Conservation (phyloP, 92 coral and sea anemone species). For the Epizoanthus rinbou region DNA sequence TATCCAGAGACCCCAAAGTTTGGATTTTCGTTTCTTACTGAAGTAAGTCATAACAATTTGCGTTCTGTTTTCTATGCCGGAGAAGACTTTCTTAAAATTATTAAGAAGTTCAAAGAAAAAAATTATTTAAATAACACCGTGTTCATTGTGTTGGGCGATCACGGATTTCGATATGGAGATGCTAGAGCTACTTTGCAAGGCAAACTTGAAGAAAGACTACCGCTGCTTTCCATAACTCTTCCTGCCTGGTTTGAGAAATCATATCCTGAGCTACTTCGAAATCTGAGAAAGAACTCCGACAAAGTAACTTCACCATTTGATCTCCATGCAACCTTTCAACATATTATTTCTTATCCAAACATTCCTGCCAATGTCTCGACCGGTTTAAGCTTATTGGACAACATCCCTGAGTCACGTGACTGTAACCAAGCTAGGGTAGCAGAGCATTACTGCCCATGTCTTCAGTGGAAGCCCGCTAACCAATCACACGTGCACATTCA, state of each 20-base stretch:
- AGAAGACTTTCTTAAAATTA: slow-evolving; percentile 55
- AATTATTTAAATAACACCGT: slow-evolving; percentile 73
- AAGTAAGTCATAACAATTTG: slow-evolving; percentile 68
- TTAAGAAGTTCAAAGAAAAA: slow-evolving; percentile 60
- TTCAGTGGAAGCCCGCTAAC: slow-evolving; percentile 68
- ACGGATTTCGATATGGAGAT: slow-evolving; percentile 86
- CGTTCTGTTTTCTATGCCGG: slow-evolving; percentile 51
- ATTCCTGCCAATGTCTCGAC: slow-evolving; percentile 47
- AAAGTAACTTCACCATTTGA: slow-evolving; percentile 90
- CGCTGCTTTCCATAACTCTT: slow-evolving; percentile 81
- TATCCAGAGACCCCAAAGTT: slow-evolving; percentile 77
- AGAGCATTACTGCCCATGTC: slow-evolving; percentile 95
- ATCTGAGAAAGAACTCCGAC: slow-evolving; percentile 60
- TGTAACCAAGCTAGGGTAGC: slow-evolving; percentile 83
- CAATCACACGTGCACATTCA: slow-evolving; percentile 61
- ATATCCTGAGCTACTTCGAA: slow-evolving; percentile 50
- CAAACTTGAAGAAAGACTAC: slow-evolving; percentile 86
- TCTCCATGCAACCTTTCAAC: slow-evolving; percentile 81
- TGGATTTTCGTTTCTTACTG: slow-evolving; percentile 81
- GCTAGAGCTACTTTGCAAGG: slow-evolving; percentile 84
- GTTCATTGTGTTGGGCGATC: slow-evolving; percentile 81
- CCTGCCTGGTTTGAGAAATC: slow-evolving; percentile 68
- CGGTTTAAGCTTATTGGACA: slow-evolving; percentile 72
- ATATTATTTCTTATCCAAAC: slow-evolving; percentile 76
- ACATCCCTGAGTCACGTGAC: slow-evolving; percentile 69